Evolutionary conservation across 2,888 invertebrate genomes (phyloP).

Genomic region (Ectobius pallidus): DNA sequence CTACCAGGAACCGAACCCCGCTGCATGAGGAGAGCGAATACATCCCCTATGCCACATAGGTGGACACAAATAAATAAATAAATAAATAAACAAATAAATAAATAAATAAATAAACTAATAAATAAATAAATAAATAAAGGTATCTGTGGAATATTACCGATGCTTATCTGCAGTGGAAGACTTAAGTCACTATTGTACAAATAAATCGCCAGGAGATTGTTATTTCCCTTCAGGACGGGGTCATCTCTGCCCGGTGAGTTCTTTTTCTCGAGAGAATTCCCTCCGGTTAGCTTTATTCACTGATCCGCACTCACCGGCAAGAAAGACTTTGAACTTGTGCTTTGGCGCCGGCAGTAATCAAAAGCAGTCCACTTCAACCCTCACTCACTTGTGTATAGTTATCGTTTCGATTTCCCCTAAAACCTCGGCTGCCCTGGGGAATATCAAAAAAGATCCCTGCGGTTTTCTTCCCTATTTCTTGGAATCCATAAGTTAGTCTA

Average conservation of each 20-base stretch:
- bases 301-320: constrained; percentile 8
- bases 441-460: constrained; percentile 11
- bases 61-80: too few relatives aligned
- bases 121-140: too few relatives aligned
- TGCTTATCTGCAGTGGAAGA: too few relatives aligned
- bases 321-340: constrained; percentile 16
- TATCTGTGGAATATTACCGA: too few relatives aligned
- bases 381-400: constrained; percentile 5
- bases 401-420: constrained; percentile 11
- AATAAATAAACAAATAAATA: too few relatives aligned
- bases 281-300: constrained; percentile 20
- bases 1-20: too few relatives aligned
- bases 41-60: too few relatives aligned
- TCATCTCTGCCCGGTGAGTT: constrained; percentile 19
- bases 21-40: too few relatives aligned
- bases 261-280: constrained; percentile 9
- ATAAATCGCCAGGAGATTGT: neutral
- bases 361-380: constrained; percentile 17
- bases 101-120: too few relatives aligned
- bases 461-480: neutral
- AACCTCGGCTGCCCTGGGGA: constrained; percentile 8
- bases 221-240: constrained; percentile 14
- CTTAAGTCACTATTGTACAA: too few relatives aligned
- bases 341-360: constrained; percentile 11
- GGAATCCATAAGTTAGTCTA: neutral